Evolutionary conservation across 2,888 invertebrate species (phyloP).

Genomic region (Aproaerema taeniolella): DNA sequence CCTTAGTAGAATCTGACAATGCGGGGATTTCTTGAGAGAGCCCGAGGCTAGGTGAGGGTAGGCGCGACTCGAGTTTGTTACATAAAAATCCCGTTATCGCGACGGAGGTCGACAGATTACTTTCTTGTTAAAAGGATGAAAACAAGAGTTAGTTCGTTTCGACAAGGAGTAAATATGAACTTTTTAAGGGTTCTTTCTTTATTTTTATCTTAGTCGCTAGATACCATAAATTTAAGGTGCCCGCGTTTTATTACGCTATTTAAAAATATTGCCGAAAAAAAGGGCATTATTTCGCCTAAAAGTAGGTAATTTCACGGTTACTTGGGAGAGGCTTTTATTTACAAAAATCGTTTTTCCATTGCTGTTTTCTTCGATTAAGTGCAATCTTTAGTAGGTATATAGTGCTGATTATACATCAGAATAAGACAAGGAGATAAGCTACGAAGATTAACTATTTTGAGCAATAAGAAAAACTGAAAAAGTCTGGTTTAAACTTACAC

Average conservation of each 20-base stretch:
- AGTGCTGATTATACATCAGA: too few species aligned
- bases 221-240: slow-evolving; percentile 40
- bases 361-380: too few species aligned
- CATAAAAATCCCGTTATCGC: slow-evolving; percentile 76
- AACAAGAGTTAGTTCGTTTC: slow-evolving; percentile 69
- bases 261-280: slow-evolving; percentile 6
- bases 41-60: slow-evolving; percentile 73
- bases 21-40: slow-evolving; percentile 64
- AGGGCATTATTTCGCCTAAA: slow-evolving; percentile 1
- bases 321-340: slow-evolving; percentile 3
- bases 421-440: too few species aligned
- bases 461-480: too few species aligned
- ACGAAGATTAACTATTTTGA: too few species aligned
- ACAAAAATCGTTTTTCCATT: too few species aligned
- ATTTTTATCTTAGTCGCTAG: slow-evolving; percentile 34
- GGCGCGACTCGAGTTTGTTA: slow-evolving; percentile 72
- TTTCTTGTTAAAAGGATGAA: slow-evolving; percentile 75
- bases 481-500: too few species aligned
- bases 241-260: slow-evolving; percentile 32
- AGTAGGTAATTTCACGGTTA: slow-evolving; percentile 5
- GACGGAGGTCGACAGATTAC: slow-evolving; percentile 73
- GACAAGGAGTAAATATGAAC: slow-evolving; percentile 62
- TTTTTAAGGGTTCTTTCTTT: slow-evolving; percentile 48
- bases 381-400: too few species aligned
- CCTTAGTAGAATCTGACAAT: slow-evolving; percentile 69